Evolutionary conservation across 2,113 vertebrate genomes (phyloP), one percentile per base, ranked within the genome.

Genomic region (Sigmodon hispidus): DNA sequence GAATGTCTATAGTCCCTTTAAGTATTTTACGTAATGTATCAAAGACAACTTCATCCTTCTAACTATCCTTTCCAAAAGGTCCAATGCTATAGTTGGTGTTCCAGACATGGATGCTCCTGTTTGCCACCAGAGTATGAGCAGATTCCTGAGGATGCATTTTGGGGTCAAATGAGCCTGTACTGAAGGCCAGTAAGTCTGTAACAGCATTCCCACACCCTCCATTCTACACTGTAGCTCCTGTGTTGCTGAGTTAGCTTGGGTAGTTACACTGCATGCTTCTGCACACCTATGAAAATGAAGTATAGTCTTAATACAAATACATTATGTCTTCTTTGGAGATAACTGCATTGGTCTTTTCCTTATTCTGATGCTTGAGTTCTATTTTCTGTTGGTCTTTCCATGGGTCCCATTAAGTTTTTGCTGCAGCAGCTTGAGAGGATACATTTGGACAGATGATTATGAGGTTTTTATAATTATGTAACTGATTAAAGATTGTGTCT

Each of bases 401-500:
- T 69, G 94, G 95, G 69, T 93, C 81, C 93, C 70, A 95, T 97
- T 92, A 50, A 94, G 3, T 7, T 95, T 87, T 48, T 97, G 92
- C 88, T 98, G 96, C 96, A 96, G 92, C 94, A 97, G 89, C 94
- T 96, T 97, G 96, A 98, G 97, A 97, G 96, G 88, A 85, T 87
- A 95, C 65, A 40, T 92, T 97, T 97, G 96, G 63, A 83, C 92
- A 94, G 9, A 11, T 93, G 69, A 96, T 96, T 89, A 79, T 96
- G 90, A 96, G 97, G 85, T 94, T 96, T 97, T 93, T 96, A 87
- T 15, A 86, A 87, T 84, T 96, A 10, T 91, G 93, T 96, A 97
- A 12, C 97, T 95, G 93, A 97, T 92, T 96, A 96, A 97, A 95
- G 52, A 90, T 94, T 16, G 73, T 59, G 43, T 94, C 94, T 96